Base-by-base conservation (phyloP, 2,888 invertebrate species). In the Cyclophora albipunctata region DNA sequence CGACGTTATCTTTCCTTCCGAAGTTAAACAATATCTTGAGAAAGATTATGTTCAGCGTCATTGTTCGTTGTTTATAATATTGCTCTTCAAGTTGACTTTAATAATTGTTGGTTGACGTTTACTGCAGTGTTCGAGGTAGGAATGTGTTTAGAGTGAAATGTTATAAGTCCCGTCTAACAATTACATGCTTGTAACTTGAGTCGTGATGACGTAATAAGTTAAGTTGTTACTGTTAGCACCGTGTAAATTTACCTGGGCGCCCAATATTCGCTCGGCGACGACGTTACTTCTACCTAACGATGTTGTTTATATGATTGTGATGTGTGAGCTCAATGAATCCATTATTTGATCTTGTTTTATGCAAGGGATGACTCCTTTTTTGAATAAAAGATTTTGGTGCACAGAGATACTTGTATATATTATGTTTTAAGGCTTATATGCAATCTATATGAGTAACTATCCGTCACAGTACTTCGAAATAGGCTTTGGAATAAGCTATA, bases 221-320 rank as follows among this genome's bases (percentile, higher is more conserved):
- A 81, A 81, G 76, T 84, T 81, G 84, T 81, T 78, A 81, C 83
- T 81, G 84, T 81, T 78, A 81, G 71, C 75, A 74, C 77, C 76
- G 85, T 81, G 84, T 84, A 86, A 87, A 87, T 87, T 86, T 84
- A 84, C 85, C 83, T 85, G 82, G 72, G 78, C 78, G 75, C 82
- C 79, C 75, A 75, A 81, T 83, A 78, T 79, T 77, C 78, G 66
- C 71, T 64, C 75, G 69, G 74, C 71, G 71, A 77, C 73, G 60
- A 72, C 82, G 82, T 86, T 78, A 86, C 83, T 87, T 84, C 84
- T 81, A 78, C 78, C 81, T 84, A 81, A 84, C 78, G 68, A 68
- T 71, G 75, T 77, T 80, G 84, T 84, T 85, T 85, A 82, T 79
- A 37, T 75, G 69, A 77, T 76, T 66, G 66, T 63, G 61, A 65